Conservation (phyloP, 1,140 invertebrate species). For the Sycophaga agraensis region DNA sequence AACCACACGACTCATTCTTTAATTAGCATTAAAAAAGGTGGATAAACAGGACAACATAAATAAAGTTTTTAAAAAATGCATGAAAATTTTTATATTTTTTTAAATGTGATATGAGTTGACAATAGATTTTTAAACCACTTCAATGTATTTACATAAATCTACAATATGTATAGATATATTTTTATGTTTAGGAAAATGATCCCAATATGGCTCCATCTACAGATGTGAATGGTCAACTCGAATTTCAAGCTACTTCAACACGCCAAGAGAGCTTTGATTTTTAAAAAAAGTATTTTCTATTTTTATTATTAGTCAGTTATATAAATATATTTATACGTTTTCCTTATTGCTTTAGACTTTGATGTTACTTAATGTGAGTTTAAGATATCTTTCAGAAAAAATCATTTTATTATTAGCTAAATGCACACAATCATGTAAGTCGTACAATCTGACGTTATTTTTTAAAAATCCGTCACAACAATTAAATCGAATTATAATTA, state of each 20-base stretch:
- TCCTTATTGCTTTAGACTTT: constrained; percentile 17
- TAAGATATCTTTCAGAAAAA: not conserved
- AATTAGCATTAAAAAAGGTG: too few species aligned
- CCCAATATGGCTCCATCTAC: constrained; percentile 27
- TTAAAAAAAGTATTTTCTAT: constrained; percentile 25
- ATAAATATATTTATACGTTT: constrained; percentile 25
- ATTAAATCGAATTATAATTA: not conserved
- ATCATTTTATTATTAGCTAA: constrained; percentile 3
- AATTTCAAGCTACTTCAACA: constrained; percentile 41
- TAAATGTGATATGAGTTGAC: not conserved
- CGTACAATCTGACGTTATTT: not conserved
- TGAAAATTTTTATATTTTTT: not conserved
- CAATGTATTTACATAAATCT: not conserved
- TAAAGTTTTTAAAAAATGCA: not conserved
- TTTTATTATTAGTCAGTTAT: not conserved
- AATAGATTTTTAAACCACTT: not conserved
- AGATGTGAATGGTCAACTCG: constrained; percentile 35
- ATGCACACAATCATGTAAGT: constrained; percentile 2
- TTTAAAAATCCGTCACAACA: not conserved
- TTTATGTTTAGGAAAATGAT: constrained; percentile 38
- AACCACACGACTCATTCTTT: too few species aligned
- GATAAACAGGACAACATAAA: too few species aligned
- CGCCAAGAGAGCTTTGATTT: constrained; percentile 39
- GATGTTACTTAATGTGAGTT: constrained; percentile 7
- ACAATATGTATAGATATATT: not conserved